Percentiles rank a stretch among this genome's conserved stretches.
Conservation (phyloP, 2,888 invertebrate species). For the Lepidochrysops patricia region DNA sequence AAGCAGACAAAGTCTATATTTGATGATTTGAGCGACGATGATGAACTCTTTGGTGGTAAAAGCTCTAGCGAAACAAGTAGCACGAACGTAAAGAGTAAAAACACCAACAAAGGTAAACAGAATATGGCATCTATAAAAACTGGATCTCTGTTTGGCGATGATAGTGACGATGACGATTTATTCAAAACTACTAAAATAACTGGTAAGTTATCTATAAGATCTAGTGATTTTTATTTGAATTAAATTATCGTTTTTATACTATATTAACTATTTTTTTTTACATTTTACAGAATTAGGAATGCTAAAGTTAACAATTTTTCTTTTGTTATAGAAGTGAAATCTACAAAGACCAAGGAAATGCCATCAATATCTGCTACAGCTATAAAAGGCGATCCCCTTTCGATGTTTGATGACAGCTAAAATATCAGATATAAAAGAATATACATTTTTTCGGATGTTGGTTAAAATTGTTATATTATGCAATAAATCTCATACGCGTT, state of each 20-base stretch:
- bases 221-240: neutral
- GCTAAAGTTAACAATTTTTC: neutral
- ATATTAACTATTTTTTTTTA: too few species aligned
- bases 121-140: constrained; percentile 29
- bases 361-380: constrained; percentile 32
- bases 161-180: constrained; percentile 50
- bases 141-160: constrained; percentile 50
- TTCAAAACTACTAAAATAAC: constrained; percentile 37
- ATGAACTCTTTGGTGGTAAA: constrained; percentile 43
- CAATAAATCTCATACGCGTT: neutral
- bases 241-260: too few species aligned
- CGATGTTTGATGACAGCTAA: constrained; percentile 36
- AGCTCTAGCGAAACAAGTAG: constrained; percentile 28
- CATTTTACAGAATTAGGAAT: too few species aligned
- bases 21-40: constrained; percentile 47
- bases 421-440: neutral
- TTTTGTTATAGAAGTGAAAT: constrained; percentile 9
- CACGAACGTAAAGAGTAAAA: constrained; percentile 31
- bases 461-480: neutral
- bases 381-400: constrained; percentile 48
- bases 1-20: constrained; percentile 37
- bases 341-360: constrained; percentile 25
- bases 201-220: constrained; percentile 31
- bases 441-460: neutral
- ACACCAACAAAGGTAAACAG: constrained; percentile 19